Evolutionary conservation across 2,113 vertebrate genomes (phyloP).

Genomic region (Sphaerodactylus townsendi): DNA sequence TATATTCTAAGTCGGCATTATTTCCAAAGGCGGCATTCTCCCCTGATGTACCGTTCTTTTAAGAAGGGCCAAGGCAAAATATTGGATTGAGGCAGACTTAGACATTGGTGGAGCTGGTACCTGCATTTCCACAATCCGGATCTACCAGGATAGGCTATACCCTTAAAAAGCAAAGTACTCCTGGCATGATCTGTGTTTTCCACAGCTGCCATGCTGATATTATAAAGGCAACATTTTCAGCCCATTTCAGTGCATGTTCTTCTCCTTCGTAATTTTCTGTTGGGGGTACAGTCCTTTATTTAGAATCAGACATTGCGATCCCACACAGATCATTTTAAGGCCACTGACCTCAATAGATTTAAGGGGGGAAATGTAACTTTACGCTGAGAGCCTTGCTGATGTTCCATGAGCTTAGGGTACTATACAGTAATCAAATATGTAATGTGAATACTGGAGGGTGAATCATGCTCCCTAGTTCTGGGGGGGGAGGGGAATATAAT

Average conservation of each 20-base stretch:
- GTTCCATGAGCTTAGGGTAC: slow-evolving; percentile 28
- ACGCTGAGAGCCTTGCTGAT: slow-evolving; percentile 30
- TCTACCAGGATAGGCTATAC: neutral
- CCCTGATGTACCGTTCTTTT: neutral
- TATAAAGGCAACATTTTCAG: neutral
- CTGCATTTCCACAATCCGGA: neutral
- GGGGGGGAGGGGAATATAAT: neutral
- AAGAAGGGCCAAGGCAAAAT: neutral
- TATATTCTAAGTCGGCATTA: neutral
- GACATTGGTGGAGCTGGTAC: neutral
- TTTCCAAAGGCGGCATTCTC: neutral
- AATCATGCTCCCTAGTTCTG: slow-evolving; percentile 37
- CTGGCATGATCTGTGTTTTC: neutral
- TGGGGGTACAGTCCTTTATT: slow-evolving; percentile 4
- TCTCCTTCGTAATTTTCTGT: neutral
- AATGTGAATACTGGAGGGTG: slow-evolving; percentile 57
- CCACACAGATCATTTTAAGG: too few species aligned
- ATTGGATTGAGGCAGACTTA: neutral
- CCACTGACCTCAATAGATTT: too few species aligned
- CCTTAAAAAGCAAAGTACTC: neutral
- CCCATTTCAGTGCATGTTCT: neutral
- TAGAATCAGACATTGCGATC: neutral
- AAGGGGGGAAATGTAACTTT: too few species aligned
- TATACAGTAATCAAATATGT: slow-evolving; percentile 50
- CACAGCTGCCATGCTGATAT: neutral